Evolutionary conservation across 2,888 invertebrate species (phyloP), one percentile per base, ranked within the genome.

Genomic region (Gastrophysa polygoni): DNA sequence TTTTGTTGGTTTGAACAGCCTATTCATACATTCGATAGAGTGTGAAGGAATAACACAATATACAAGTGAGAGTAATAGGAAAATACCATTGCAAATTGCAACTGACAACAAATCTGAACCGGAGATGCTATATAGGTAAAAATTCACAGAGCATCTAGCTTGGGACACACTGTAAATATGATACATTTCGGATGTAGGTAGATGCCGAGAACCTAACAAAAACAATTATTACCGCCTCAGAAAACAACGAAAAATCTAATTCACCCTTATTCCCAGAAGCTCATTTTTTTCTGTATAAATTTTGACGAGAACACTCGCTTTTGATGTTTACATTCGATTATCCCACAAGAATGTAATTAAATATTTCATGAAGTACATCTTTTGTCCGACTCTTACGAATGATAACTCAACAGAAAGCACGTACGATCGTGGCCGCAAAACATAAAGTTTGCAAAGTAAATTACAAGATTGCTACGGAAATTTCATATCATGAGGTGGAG

Each of bases 381-480:
- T 65, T 63, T 65, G 63, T 65, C 64, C 47, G 64, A 62, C 57
- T 68, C 64, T 66, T 57, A 56, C 60, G 61, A 66, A 66, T 58
- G 57, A 63, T 66, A 61, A 61, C 66, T 67, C 61, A 59, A 61
- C 66, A 63, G 54, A 66, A 64, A 64, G 59, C 55, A 55, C 46
- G 48, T 34, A 54, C 20, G 38, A 54, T 54, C 34, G 20, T 20
- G 43, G 24, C 21, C 16, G 24, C 38, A 54, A 47, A 62, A 59
- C 61, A 61, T 51, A 62, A 54, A 68, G 60, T 64, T 67, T 43
- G 61, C 61, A 64, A 63, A 69, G 65, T 63, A 71, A 73, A 73
- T 73, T 71, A 70, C 56, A 67, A 71, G 67, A 68, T 66, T 66
- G 59, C 59, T 62, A 66, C 63, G 62, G 68, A 64, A 67, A 64